phyloP scores from a whole-genome alignment of 2,113 vertebrate species.

The Podarcis raffonei region DNA sequence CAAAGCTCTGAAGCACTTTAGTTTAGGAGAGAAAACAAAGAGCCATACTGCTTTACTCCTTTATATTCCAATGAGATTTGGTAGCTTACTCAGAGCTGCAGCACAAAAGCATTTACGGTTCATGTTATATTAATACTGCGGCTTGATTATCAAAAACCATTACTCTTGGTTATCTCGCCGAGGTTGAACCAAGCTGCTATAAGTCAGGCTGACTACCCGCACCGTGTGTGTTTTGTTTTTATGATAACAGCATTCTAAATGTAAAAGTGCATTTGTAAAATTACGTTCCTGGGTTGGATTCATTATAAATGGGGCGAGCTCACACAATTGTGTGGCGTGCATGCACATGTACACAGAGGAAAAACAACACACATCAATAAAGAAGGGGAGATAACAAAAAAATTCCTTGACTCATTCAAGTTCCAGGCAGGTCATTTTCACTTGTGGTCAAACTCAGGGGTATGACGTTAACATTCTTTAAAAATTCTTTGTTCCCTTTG shows the following conservation, averaged over 20 bases:
- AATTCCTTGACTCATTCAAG: constrained; percentile 50
- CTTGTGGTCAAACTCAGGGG: constrained; percentile 67
- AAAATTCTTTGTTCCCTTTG: constrained; percentile 62
- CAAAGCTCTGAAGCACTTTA: constrained; percentile 56
- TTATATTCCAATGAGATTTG: constrained; percentile 82
- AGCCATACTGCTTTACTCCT: constrained; percentile 60
- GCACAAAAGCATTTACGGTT: constrained; percentile 78
- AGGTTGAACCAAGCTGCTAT: constrained; percentile 70
- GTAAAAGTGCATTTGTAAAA: constrained; percentile 75
- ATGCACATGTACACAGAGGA: neutral
- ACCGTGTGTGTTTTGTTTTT: constrained; percentile 69
- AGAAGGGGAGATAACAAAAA: constrained; percentile 58
- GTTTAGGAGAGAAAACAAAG: constrained; percentile 64
- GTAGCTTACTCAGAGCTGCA: constrained; percentile 75
- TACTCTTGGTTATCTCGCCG: constrained; percentile 82
- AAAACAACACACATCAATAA: constrained; percentile 30
- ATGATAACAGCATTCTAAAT: constrained; percentile 74
- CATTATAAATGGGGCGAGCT: constrained; percentile 69
- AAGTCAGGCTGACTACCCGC: constrained; percentile 77
- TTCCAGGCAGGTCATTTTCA: constrained; percentile 66
- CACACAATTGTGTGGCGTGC: constrained; percentile 32
- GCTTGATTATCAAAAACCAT: constrained; percentile 84
- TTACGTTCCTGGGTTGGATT: constrained; percentile 73
- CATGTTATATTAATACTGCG: constrained; percentile 85
- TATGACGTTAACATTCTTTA: constrained; percentile 65